Evolutionary conservation across 53 echinoderm and acorn worm species (phyloP), one percentile per base, ranked within the genome.

Genomic region (Paracentrotus lividus): DNA sequence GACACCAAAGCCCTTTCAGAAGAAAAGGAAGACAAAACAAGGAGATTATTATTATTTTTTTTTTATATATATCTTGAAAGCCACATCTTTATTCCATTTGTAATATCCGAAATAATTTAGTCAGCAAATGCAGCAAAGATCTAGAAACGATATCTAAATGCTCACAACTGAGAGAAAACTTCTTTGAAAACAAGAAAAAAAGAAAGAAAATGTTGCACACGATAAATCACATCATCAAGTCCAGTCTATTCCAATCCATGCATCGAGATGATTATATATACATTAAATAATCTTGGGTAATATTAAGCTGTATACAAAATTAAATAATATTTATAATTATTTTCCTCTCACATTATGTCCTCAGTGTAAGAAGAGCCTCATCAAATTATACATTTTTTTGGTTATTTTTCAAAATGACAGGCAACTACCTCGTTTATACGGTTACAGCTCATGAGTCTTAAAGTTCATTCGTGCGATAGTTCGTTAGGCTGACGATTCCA

Each of bases 191-290:
- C 81, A 47, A 47, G 81, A 81, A 47, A 81, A 47, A 47, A 47
- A 81, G 24, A 81, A 81, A 47, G 47, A 16, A 81, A 81, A 81
- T 26, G 81, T 81, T 81, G 81, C 81, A 81, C 81, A 81, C 81
- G 3, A 56, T 36, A 86, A 86, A 86, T 18, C 89, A 89, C 61
- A 21, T 89, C 89, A 89, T 44, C 66, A 59, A 55, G 64, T 64
- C 60, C 64, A 89, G 45, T 89, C 60, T 89, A 89, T 44, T 45
- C 2, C 64, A 89, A 89, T 89, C 66, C 89, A 89, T 89, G 89
- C 89, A 89, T 64, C 65, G 36, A 60, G 89, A 89, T 89, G 43
- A 23, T 5, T 89, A 89, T 89, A n/a, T n/a, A 24, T 89, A 89
- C 89, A 89, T 56, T 32, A 55, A 32, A 56, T 86, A 34, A 32